Evolutionary conservation across 2,888 invertebrate genomes (phyloP), one percentile per base, ranked within the genome.

Genomic region (Liodrosophila aerea): DNA sequence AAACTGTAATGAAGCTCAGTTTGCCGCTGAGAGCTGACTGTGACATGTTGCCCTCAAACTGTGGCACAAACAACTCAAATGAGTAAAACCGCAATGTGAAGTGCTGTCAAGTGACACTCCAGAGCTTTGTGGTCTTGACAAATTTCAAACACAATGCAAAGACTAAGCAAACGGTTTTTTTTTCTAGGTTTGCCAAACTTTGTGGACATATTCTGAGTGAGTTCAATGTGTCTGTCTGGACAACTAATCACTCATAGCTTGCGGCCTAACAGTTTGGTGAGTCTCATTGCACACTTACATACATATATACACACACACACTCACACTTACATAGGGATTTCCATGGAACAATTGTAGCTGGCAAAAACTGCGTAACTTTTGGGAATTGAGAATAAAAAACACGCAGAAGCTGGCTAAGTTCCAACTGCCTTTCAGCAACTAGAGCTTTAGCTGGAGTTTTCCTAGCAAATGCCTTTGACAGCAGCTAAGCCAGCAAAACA

Each of bases 221-320:
- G 41, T 45, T 40, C 50, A 51, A 46, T 67, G 44, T 46, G 31
- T 31, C 16, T 36, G 44, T 13, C 18, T 33, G 67, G 37, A 31
- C 43, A 58, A 57, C 68, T 76, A 78, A 82, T 82, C 76, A 78
- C 73, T 73, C 73, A 78, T 65, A 73, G 57, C 62, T 61, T 60
- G 37, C 43, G 30, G 51, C 11, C 34, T 18, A 47, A 52, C 67
- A 75, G 49, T 82, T 62, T 63, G 8, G 45, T 43, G 8, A 27
- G 51, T 34, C 57, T 13, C 9, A 4, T 43, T 59, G 8, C 15
- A 44, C 54, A 22, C 36, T 37, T 39, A 9, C 40, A n/a, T 37
- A 30, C 40, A 37, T 27, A 31, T 16, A 34, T 18, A 34, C 16
- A 31, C 27, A 33, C 37, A 33, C n/a, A 37, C 5, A 45, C 29